Conservation (phyloP, 2,888 invertebrate genomes). For the Octodonta nipae region DNA sequence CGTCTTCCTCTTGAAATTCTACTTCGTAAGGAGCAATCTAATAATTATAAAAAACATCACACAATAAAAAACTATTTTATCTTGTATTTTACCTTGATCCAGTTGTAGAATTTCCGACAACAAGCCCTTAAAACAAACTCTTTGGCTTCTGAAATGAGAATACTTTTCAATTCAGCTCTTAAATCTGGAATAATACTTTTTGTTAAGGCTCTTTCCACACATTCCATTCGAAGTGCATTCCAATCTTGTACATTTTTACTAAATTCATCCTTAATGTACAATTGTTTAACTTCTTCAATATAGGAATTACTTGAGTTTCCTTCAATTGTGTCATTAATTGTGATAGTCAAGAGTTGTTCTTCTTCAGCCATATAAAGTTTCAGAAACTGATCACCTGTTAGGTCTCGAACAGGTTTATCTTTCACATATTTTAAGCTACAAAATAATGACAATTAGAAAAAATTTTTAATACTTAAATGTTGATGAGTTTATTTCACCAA, state of each 20-base stretch:
- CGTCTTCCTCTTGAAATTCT: constrained; percentile 65
- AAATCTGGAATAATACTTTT: constrained; percentile 83
- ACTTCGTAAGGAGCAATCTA: constrained; percentile 59
- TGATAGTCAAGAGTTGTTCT: constrained; percentile 64
- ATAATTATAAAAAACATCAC: too few relatives aligned
- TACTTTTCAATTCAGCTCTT: constrained; percentile 67
- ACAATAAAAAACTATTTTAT: too few relatives aligned
- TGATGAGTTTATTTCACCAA: too few relatives aligned
- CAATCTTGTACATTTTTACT: constrained; percentile 88
- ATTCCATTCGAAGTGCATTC: constrained; percentile 80
- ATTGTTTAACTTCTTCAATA: constrained; percentile 77
- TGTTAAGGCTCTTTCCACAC: constrained; percentile 75
- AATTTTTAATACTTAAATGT: too few relatives aligned
- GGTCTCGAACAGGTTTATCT: constrained; percentile 80
- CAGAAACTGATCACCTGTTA: constrained; percentile 81
- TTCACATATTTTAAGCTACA: constrained; percentile 74
- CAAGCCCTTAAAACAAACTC: constrained; percentile 73
- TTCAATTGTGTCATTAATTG: constrained; percentile 60
- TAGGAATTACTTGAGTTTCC: constrained; percentile 66
- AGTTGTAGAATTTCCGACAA: constrained; percentile 74
- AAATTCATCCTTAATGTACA: constrained; percentile 71
- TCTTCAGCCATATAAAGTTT: constrained; percentile 69
- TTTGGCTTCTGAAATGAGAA: constrained; percentile 74
- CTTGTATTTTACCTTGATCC: constrained; percentile 57
- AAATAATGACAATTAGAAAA: constrained; percentile 8